Evolutionary conservation across 2,797 vertebrate species (phyloP).

Genomic region (Phataginus tricuspis): DNA sequence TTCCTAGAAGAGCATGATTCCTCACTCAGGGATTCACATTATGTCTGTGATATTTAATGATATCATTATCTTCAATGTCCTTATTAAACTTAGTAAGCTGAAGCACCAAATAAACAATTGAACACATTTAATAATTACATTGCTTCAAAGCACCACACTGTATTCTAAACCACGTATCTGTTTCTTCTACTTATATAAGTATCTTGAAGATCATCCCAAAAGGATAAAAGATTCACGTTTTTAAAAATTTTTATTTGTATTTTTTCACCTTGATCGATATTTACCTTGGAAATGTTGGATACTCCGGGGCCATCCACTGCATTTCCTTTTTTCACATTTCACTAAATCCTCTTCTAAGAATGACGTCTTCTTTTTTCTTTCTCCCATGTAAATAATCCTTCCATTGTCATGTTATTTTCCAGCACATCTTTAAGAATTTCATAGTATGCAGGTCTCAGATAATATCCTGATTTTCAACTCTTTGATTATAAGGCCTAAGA

Average conservation of each 20-base stretch:
- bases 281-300: neutral
- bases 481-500: neutral
- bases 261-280: neutral
- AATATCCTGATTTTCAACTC: neutral
- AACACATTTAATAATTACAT: neutral
- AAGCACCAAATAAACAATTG: neutral
- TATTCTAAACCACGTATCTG: neutral
- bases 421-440: neutral
- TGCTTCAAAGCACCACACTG: neutral
- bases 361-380: neutral
- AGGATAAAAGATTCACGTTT: neutral
- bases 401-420: neutral
- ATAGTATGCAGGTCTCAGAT: neutral
- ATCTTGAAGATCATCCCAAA: neutral
- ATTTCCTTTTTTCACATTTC: neutral
- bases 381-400: neutral
- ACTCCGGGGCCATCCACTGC: neutral
- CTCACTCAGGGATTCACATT: neutral
- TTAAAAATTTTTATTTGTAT: neutral
- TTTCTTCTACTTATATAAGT: neutral
- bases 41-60: neutral
- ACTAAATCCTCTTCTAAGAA: neutral
- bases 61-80: neutral
- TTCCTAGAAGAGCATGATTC: neutral
- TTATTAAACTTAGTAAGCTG: neutral